Percentiles rank a stretch among this genome's conserved stretches.
Conservation (phyloP, 2,113 vertebrate genomes). For the Rhinoderma darwinii region DNA sequence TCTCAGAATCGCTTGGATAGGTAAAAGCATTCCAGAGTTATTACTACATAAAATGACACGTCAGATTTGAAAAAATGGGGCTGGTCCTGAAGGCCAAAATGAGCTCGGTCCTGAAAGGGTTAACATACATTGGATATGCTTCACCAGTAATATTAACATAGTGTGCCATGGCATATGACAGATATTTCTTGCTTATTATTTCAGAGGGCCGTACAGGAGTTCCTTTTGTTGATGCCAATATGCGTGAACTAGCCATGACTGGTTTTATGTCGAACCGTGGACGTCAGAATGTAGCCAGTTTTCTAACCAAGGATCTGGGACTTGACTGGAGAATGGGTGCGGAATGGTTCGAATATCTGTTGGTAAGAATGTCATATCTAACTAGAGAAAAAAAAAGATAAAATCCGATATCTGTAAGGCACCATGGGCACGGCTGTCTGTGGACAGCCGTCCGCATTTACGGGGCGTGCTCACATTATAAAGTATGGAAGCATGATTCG, state of each 20-base stretch:
- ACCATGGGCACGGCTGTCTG: too few relatives aligned
- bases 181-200: accelerated
- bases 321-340: slow-evolving; percentile 86
- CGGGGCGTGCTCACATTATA: too few relatives aligned
- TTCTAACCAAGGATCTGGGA: slow-evolving; percentile 83
- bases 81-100: too few relatives aligned
- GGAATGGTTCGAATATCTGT: slow-evolving; percentile 81
- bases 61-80: too few relatives aligned
- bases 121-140: background rate
- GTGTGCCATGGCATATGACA: background rate
- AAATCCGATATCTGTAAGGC: too few relatives aligned
- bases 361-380: slow-evolving; percentile 67
- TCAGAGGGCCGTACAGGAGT: slow-evolving; percentile 81
- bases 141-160: background rate
- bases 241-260: slow-evolving; percentile 77
- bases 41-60: too few relatives aligned
- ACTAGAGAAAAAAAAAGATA: background rate
- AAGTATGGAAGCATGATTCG: too few relatives aligned
- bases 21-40: too few relatives aligned
- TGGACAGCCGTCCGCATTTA: too few relatives aligned
- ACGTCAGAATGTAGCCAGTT: slow-evolving; percentile 82
- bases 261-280: slow-evolving; percentile 86
- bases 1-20: too few relatives aligned
- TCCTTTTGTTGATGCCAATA: slow-evolving; percentile 85
- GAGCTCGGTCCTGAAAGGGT: too few relatives aligned